Base-by-base conservation (phyloP, 2,113 vertebrate species). In the Toxotes jaculatrix region DNA sequence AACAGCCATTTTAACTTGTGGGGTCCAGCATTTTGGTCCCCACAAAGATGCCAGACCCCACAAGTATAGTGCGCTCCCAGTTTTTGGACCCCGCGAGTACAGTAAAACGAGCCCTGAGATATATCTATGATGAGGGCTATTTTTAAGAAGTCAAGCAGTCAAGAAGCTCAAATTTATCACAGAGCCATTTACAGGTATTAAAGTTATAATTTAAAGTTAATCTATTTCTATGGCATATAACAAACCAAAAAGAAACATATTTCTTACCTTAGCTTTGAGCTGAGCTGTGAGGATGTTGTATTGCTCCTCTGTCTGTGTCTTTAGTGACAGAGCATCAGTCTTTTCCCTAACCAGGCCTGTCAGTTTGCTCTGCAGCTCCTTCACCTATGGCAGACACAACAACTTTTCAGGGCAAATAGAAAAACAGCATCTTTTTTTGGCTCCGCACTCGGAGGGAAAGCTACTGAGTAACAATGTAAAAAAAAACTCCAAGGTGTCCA, bases 261-360 rank as follows among this genome's bases (percentile, higher is more conserved):
- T 49, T 32, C 56, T 60, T 65, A 96, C 96, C 95, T 96, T 91
- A 59, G 90, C 87, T 88, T 64, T 55, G 1, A 97, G 94, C 82
- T 94, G 91, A 65, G 92, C 88, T 82, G 86, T 89, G 38, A 96
- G 93, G 40, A 60, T 7, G 56, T 64, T 61, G 70, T 93, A 83
- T 68, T 94, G 94, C 82, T 96, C 95, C 23, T 95, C 89, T 53
- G 90, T 91, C 65, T 94, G 94, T 43, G 91, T 87, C 88, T 90
- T 96, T 47, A 95, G 85, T 92, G 86, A 83, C 74, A 88, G 13
- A 56, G 42, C 74, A 14, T 93, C 83, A 45, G 80, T 47, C 55
- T 65, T 49, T 19, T 69, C 89, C 75, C 77, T 76, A 79, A 56
- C 13, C 80, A 93, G 49, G 19, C 74, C 32, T 66, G 68, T 57